These are phyloP conservation scores for Parambassis ranga DNA, from an alignment of 2,797 vertebrate species.

Conservation along the genomic window DNA sequence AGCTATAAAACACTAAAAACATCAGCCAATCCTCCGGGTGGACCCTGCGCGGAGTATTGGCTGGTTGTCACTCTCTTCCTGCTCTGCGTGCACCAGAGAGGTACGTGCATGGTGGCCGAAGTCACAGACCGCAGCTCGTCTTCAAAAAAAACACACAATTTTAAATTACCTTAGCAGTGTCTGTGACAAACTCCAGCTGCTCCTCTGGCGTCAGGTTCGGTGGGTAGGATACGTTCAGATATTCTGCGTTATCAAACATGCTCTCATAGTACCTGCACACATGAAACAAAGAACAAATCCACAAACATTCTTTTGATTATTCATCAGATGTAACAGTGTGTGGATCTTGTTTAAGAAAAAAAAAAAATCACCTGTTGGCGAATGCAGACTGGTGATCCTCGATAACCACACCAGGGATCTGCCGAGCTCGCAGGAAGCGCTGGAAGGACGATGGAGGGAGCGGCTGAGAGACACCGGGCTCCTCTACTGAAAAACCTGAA, in stretches of 20 bases:
- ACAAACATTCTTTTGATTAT: background rate
- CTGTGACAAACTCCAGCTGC: conserved; percentile 81
- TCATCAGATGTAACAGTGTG: no score
- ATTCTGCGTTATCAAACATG: conserved; percentile 85
- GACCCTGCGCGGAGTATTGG: no score
- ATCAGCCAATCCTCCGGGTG: no score
- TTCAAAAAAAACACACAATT: no score
- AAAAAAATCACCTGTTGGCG: conserved; percentile 79
- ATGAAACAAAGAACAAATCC: background rate
- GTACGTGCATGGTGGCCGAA: no score
- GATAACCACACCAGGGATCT: conserved; percentile 88
- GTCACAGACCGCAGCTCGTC: no score
- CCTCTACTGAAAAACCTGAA: conserved; percentile 61
- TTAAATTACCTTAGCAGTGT: conserved; percentile 82
- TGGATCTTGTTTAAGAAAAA: background rate
- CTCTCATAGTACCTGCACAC: conserved; percentile 90
- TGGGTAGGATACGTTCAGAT: conserved; percentile 83
- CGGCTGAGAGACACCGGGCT: conserved; percentile 73
- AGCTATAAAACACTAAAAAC: no score
- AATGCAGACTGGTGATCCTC: conserved; percentile 83
- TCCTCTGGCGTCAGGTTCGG: conserved; percentile 81
- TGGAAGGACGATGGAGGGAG: conserved; percentile 94
- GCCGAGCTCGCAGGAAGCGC: conserved; percentile 86
- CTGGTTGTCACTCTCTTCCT: no score
- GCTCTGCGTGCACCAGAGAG: no score